phyloP scores from a whole-genome alignment of 1,140 invertebrate genomes.

The Andricus grossulariae region DNA sequence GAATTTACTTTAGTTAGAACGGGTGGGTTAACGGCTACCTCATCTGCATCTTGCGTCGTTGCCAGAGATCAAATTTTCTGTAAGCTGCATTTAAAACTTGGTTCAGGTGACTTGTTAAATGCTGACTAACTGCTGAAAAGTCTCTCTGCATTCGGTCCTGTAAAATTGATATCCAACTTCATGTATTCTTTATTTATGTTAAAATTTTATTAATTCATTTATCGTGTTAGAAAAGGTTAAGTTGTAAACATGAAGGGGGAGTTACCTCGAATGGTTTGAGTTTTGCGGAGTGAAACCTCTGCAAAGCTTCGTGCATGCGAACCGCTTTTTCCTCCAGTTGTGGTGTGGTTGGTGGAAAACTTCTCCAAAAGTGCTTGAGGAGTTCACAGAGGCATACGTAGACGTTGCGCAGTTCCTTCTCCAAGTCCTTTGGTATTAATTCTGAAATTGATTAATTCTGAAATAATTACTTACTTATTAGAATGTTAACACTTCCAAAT shows the following conservation, averaged over 20 bases:
- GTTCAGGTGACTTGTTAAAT: slow-evolving; percentile 91
- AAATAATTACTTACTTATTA: not conserved
- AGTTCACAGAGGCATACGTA: slow-evolving; percentile 92
- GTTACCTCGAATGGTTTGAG: slow-evolving; percentile 88
- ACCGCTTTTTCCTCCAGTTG: slow-evolving; percentile 87
- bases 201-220: not conserved
- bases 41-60: slow-evolving; percentile 84
- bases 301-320: slow-evolving; percentile 91
- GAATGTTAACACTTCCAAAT: too few species aligned
- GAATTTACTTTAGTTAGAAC: slow-evolving; percentile 39
- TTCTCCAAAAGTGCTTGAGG: slow-evolving; percentile 94
- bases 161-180: slow-evolving; percentile 38
- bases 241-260: not conserved
- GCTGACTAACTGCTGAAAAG: slow-evolving; percentile 85
- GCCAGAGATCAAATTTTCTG: slow-evolving; percentile 89
- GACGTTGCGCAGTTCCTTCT: slow-evolving; percentile 87
- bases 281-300: slow-evolving; percentile 90
- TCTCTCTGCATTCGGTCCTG: slow-evolving; percentile 88
- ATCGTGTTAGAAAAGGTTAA: not conserved
- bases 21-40: slow-evolving; percentile 76
- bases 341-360: slow-evolving; percentile 91
- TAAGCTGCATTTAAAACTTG: slow-evolving; percentile 89
- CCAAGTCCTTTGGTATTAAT: slow-evolving; percentile 87
- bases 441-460: slow-evolving; percentile 75
- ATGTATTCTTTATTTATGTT: slow-evolving; percentile 29